Conservation (phyloP, 2,797 vertebrate species). For the Malacoraja senta region DNA sequence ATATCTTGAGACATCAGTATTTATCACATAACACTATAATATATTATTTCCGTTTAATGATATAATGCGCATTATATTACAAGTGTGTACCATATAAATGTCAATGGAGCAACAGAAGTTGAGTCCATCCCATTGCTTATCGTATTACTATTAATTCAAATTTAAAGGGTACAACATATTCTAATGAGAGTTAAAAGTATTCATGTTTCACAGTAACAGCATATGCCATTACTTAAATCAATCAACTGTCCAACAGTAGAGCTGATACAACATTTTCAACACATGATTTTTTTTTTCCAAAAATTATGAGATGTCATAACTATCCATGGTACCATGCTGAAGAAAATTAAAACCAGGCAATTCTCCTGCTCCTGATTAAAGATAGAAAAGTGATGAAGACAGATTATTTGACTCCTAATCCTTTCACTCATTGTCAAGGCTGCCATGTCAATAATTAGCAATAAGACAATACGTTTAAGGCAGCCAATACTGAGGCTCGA, state of each 20-base stretch:
- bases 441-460: not conserved
- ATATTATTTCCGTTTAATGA: not conserved
- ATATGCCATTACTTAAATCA: conserved; percentile 1
- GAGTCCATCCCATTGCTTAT: not conserved
- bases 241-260: not conserved
- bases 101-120: not conserved
- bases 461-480: not conserved
- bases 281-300: not conserved
- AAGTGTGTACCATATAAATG: not conserved
- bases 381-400: not conserved
- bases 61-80: not conserved
- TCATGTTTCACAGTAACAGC: not conserved
- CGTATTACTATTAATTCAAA: not conserved
- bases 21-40: not conserved
- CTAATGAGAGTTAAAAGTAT: conserved; percentile 11
- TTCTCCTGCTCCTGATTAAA: not conserved
- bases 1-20: not conserved
- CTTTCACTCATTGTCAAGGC: not conserved
- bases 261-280: not conserved
- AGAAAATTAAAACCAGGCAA: not conserved
- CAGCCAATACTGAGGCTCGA: not conserved
- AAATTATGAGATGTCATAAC: not conserved
- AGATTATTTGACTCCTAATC: not conserved
- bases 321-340: not conserved
- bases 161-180: conserved; percentile 21